Conservation (phyloP, 2,888 invertebrate genomes). For the Aleiodes alternator region DNA sequence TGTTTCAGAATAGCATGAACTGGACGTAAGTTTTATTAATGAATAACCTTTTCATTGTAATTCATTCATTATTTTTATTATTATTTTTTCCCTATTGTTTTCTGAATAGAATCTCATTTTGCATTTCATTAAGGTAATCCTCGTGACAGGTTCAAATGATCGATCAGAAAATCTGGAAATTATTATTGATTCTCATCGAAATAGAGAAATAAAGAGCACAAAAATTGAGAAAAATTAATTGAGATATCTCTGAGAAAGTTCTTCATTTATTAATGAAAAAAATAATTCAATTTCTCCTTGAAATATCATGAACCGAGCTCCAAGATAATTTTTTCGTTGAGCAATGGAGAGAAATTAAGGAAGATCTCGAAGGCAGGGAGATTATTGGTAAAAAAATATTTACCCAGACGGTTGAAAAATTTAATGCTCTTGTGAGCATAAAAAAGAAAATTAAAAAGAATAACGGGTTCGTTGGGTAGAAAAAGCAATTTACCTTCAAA, state of each 20-base stretch:
- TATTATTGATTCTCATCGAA: too few relatives aligned
- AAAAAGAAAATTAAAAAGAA: slow-evolving; percentile 30
- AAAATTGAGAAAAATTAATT: neutral
- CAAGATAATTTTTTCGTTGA: too few relatives aligned
- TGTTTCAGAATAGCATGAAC: slow-evolving; percentile 7
- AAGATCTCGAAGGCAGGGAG: slow-evolving; percentile 4
- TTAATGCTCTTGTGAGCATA: slow-evolving; percentile 36
- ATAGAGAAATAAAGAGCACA: neutral
- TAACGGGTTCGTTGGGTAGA: slow-evolving; percentile 16
- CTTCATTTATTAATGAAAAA: too few relatives aligned
- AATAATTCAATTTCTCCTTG: too few relatives aligned
- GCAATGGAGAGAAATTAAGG: slow-evolving; percentile 1
- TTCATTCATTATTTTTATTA: slow-evolving; percentile 21
- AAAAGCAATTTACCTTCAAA: slow-evolving; percentile 51
- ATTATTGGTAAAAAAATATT: slow-evolving; percentile 19
- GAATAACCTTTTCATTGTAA: neutral
- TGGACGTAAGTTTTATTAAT: slow-evolving; percentile 16
- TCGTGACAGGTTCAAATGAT: too few relatives aligned
- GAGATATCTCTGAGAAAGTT: too few relatives aligned
- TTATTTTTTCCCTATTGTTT: neutral
- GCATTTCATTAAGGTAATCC: neutral
- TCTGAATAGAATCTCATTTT: neutral
- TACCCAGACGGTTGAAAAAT: slow-evolving; percentile 25
- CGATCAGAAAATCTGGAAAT: too few relatives aligned
- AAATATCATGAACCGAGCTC: too few relatives aligned